Evolutionary conservation across 2,113 vertebrate genomes (phyloP), one percentile per base, ranked within the genome.

Genomic region (Chitala chitala): DNA sequence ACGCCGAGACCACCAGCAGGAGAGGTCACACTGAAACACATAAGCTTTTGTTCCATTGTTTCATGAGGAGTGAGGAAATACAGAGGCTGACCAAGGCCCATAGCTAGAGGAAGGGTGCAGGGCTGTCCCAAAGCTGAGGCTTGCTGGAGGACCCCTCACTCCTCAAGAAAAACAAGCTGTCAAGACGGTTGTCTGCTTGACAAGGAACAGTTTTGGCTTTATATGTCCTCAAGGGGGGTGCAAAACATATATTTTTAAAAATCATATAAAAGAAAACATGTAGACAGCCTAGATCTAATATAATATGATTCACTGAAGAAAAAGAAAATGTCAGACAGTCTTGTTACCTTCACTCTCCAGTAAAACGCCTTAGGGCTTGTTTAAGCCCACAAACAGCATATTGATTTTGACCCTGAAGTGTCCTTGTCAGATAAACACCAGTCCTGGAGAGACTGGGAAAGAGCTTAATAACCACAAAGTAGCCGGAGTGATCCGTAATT

Each of bases 21-120:
- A 79, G 79, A 79, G 78, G 79, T 81, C 75, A 72, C 64, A 68
- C 72, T 15, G 66, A 70, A 78, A 77, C 82, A 85, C 72, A 76
- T 72, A 73, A 79, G 80, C 86, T 84, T 89, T 91, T 89, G 87
- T 90, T 88, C 85, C 82, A 89, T 89, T 90, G 87, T 90, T 88
- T 88, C 82, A 87, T 87, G 83, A 84, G 83, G 79, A 86, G 89
- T 87, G 87, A 86, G 85, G 87, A 83, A 82, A 86, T 77, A 86
- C 84, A 87, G 86, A 88, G 83, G 86, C 84, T 87, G 86, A 87
- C 84, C 84, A 88, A 79, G 80, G 44, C 65, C 74, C 79, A 83
- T 86, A 83, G 83, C 78, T 77, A 78, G 82, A 82, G 83, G 85
- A 88, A 87, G 76, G 76, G 48, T 59, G 79, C 5, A 7, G 68